Conservation (phyloP, 1,140 invertebrate species). For the Sesamia nonagrioides region DNA sequence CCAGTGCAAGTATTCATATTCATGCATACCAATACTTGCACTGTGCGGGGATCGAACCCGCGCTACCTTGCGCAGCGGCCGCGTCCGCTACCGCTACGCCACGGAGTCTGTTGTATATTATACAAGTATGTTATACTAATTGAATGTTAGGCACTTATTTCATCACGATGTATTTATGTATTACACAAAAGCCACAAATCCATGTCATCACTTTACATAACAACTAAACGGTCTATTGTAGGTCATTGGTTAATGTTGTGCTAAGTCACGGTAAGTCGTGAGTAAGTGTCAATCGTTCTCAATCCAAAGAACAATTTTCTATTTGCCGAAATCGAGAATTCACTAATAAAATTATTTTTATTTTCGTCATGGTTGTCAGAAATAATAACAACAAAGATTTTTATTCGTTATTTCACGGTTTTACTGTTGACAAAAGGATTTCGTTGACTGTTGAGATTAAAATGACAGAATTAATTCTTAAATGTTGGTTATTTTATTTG, state of each 20-base stretch:
- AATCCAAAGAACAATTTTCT: slow-evolving; percentile 22
- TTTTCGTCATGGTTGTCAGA: background rate
- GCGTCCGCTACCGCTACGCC: too few relatives aligned
- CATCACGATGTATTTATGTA: background rate
- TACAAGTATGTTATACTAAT: too few relatives aligned
- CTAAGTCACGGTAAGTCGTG: slow-evolving; percentile 17
- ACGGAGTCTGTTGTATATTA: too few relatives aligned
- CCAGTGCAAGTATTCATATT: too few relatives aligned
- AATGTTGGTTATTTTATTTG: background rate
- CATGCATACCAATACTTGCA: too few relatives aligned
- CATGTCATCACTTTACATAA: slow-evolving; percentile 40
- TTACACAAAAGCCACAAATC: slow-evolving; percentile 44
- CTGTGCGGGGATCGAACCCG: too few relatives aligned
- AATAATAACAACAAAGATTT: background rate
- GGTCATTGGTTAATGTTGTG: slow-evolving; percentile 31
- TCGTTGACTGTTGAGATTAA: background rate
- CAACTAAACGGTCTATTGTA: slow-evolving; percentile 26
- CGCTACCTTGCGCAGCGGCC: too few relatives aligned
- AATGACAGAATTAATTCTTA: background rate
- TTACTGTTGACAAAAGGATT: background rate
- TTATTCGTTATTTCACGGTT: background rate
- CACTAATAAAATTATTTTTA: slow-evolving; percentile 3
- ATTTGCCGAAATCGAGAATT: slow-evolving; percentile 13
- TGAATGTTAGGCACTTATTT: background rate
- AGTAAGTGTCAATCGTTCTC: slow-evolving; percentile 2